Conservation (phyloP, 2,888 invertebrate species). For the Glyphotaelius pellucidus region DNA sequence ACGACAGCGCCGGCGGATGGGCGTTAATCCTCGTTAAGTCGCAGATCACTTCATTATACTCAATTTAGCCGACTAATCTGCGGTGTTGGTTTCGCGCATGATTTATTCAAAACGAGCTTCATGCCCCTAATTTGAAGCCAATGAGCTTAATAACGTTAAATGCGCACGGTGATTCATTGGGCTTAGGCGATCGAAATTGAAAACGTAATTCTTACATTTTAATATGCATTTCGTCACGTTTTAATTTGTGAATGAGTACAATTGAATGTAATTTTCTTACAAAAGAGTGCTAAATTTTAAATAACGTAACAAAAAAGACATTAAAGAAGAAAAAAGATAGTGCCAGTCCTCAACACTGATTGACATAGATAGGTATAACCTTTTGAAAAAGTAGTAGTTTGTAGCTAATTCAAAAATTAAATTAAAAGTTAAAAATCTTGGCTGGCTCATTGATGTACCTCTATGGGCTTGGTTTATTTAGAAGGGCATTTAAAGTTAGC, state of each 20-base stretch:
- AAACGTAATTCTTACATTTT: neutral
- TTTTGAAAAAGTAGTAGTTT: too few relatives aligned
- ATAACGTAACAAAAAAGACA: too few relatives aligned
- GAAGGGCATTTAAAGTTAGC: too few relatives aligned
- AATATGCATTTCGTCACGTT: neutral
- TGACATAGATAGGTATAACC: too few relatives aligned
- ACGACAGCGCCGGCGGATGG: conserved; percentile 25
- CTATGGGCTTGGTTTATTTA: too few relatives aligned
- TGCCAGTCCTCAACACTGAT: too few relatives aligned
- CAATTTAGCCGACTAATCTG: conserved; percentile 19
- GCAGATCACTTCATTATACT: conserved; percentile 41
- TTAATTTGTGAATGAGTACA: neutral
- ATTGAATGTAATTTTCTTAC: neutral
- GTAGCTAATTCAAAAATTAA: too few relatives aligned
- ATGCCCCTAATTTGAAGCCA: neutral
- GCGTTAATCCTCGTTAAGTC: conserved; percentile 38
- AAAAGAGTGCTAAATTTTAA: neutral
- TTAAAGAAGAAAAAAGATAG: too few relatives aligned
- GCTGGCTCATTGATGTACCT: too few relatives aligned
- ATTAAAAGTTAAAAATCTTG: too few relatives aligned
- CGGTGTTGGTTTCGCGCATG: conserved; percentile 34
- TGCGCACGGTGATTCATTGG: neutral
- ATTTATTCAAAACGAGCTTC: conserved; percentile 15
- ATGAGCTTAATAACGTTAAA: neutral
- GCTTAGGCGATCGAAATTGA: neutral